A percentile compares a stretch with the other conserved stretches of the same genome.
phyloP scores from a whole-genome alignment of 2,888 invertebrate genomes.

The Drosophila ustulata region DNA sequence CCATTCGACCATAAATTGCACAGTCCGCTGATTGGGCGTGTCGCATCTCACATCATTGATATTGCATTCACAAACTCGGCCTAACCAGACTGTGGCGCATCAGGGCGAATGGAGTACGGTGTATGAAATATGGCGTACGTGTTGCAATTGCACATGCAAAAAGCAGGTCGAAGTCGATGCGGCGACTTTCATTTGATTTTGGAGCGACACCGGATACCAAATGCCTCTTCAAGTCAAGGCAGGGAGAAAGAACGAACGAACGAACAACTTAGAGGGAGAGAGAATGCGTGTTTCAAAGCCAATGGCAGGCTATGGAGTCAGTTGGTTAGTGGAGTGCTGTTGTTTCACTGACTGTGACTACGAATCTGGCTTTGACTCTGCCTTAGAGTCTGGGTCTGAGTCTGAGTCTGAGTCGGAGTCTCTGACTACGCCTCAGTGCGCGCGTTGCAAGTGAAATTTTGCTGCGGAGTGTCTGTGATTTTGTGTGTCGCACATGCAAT shows the following conservation, averaged over 20 bases:
- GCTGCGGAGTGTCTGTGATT: slow-evolving; percentile 59
- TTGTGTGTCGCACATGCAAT: slow-evolving; percentile 81
- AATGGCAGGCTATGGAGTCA: slow-evolving; percentile 48
- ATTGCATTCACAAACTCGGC: slow-evolving; percentile 32
- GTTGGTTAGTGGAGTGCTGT: slow-evolving; percentile 11
- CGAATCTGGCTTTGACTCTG: slow-evolving; percentile 13
- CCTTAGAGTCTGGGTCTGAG: slow-evolving; percentile 2
- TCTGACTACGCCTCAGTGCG: slow-evolving; percentile 48
- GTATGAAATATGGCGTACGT: slow-evolving; percentile 56
- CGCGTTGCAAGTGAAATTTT: slow-evolving; percentile 73
- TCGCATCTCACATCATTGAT: slow-evolving; percentile 53
- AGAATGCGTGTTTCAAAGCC: slow-evolving; percentile 18
- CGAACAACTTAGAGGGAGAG: slow-evolving; percentile 5
- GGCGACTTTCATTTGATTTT: slow-evolving; percentile 78
- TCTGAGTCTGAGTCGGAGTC: slow-evolving; percentile 5
- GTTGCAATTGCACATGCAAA: slow-evolving; percentile 58
- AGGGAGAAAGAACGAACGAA: slow-evolving; percentile 5
- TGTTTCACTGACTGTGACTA: neutral
- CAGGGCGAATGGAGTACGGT: slow-evolving; percentile 3
- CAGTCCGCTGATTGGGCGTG: slow-evolving; percentile 54
- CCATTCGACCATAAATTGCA: slow-evolving; percentile 68
- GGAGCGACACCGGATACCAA: slow-evolving; percentile 79
- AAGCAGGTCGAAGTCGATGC: slow-evolving; percentile 68
- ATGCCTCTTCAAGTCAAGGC: slow-evolving; percentile 7
- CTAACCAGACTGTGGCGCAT: slow-evolving; percentile 14